These are phyloP conservation scores for Discoglossus pictus DNA, from an alignment of 2,797 vertebrate genomes.

Conservation along the genomic window DNA sequence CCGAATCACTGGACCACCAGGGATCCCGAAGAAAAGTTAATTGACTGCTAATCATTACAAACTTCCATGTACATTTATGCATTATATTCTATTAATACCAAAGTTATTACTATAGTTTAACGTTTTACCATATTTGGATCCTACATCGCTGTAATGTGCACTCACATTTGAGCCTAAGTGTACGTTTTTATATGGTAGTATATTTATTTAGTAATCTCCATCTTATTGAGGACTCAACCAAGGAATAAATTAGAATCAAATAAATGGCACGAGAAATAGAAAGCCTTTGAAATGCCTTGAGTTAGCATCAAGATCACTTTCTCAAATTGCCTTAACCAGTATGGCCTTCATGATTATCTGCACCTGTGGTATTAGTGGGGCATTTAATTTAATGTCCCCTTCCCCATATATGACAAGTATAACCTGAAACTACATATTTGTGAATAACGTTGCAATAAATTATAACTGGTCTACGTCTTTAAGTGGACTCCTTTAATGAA, in stretches of 20 bases:
- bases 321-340: constrained; percentile 27
- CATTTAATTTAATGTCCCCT: neutral
- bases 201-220: neutral
- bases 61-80: too few species aligned
- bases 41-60: too few species aligned
- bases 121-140: too few species aligned
- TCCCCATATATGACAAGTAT: neutral
- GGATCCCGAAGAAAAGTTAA: too few species aligned
- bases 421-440: neutral
- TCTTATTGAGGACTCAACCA: neutral
- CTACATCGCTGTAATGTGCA: too few species aligned
- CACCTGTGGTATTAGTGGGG: neutral
- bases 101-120: too few species aligned
- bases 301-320: constrained; percentile 22
- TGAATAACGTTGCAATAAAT: constrained; percentile 20
- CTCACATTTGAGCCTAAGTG: too few species aligned
- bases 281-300: constrained; percentile 21
- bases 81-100: too few species aligned
- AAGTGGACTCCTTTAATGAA: constrained; percentile 1
- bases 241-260: too few species aligned
- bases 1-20: too few species aligned
- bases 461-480: neutral
- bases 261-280: constrained; percentile 14
- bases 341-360: constrained; percentile 21
- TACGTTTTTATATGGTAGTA: too few species aligned